A percentile compares a stretch with the other conserved stretches of the same genome.
phyloP scores from a whole-genome alignment of 2,113 vertebrate genomes.

The Sapayoa aenigma region DNA sequence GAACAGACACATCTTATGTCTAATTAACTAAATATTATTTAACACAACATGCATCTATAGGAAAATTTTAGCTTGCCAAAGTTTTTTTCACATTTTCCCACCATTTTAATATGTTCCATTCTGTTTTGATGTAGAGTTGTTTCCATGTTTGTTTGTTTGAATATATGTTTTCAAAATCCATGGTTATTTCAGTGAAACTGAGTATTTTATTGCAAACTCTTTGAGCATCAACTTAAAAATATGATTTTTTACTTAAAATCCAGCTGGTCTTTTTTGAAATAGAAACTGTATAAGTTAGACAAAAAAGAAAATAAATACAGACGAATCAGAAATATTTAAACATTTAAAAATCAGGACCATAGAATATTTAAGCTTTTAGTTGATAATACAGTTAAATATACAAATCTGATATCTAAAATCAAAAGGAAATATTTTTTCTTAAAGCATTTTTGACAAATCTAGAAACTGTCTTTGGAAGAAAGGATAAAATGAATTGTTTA shows the following conservation, averaged over 20 bases:
- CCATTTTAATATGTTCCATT: neutral
- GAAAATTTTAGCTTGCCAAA: neutral
- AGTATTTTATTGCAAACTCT: neutral
- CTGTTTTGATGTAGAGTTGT: neutral
- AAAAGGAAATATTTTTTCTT: neutral
- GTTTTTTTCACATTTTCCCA: neutral
- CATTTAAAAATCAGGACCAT: neutral
- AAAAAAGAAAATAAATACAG: neutral
- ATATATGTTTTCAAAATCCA: neutral
- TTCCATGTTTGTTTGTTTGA: neutral
- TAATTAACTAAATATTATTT: neutral
- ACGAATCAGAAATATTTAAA: neutral
- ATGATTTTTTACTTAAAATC: neutral
- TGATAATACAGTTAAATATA: neutral
- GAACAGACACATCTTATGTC: neutral
- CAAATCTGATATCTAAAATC: neutral
- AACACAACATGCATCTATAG: neutral
- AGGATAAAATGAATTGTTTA: neutral
- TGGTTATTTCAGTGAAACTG: neutral
- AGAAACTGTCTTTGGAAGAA: neutral
- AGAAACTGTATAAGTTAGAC: neutral
- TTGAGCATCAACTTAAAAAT: neutral
- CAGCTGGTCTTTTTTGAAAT: neutral
- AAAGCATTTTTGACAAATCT: neutral
- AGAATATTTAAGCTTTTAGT: neutral